Conservation (phyloP, 2,797 vertebrate species). For the Myripristis jacobus region DNA sequence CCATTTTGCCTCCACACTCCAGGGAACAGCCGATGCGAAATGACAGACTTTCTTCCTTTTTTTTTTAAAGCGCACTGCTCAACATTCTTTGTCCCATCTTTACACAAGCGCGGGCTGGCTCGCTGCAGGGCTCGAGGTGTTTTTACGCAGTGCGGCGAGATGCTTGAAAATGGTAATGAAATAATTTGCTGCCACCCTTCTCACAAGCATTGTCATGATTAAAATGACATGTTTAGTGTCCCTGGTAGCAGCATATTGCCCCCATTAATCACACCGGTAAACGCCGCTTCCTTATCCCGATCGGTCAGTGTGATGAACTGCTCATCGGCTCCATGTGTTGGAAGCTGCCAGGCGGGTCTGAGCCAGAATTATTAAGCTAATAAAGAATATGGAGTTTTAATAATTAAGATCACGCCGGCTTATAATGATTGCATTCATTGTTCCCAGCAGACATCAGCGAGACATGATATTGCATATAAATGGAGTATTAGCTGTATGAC, state of each 20-base stretch:
- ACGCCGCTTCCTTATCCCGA: conserved; percentile 64
- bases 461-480: conserved; percentile 66
- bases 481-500: conserved; percentile 44
- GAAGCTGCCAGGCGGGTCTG: conserved; percentile 41
- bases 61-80: conserved; percentile 30
- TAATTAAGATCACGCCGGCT: conserved; percentile 73
- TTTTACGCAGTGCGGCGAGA: conserved; percentile 55
- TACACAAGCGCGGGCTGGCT: conserved; percentile 8
- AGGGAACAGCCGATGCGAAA: conserved; percentile 38
- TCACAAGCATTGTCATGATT: conserved; percentile 66
- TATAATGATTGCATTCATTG: conserved; percentile 60
- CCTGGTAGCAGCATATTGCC: conserved; percentile 68
- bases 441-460: conserved; percentile 44
- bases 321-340: conserved; percentile 46
- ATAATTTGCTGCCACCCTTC: conserved; percentile 60
- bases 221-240: conserved; percentile 74
- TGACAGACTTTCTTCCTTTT: conserved; percentile 55
- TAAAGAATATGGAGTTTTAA: conserved; percentile 75
- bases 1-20: conserved; percentile 45
- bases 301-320: conserved; percentile 71
- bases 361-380: conserved; percentile 67
- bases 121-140: conserved; percentile 22
- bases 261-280: conserved; percentile 74
- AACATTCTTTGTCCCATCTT: conserved; percentile 33
- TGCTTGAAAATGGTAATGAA: conserved; percentile 65